Evolutionary conservation across 2,888 invertebrate species (phyloP).

Genomic region (Dasysyrphus albostriatus): DNA sequence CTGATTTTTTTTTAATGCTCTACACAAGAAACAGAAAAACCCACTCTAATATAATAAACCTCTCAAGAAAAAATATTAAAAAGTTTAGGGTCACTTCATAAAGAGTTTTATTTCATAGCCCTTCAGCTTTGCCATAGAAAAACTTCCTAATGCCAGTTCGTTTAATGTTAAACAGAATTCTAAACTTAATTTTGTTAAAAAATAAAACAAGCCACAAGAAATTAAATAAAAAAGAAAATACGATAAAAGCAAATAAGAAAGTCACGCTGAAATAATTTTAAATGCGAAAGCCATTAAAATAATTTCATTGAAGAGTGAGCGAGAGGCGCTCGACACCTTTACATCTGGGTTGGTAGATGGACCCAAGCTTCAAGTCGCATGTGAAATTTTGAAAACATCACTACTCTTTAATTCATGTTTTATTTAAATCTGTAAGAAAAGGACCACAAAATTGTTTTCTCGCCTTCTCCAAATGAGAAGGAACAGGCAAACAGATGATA

Average conservation of each 20-base stretch:
- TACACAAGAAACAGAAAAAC: slow-evolving; percentile 37
- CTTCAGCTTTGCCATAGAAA: neutral
- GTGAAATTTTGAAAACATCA: slow-evolving; percentile 42
- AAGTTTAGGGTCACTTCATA: slow-evolving; percentile 69
- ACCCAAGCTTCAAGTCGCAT: neutral
- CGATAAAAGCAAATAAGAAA: slow-evolving; percentile 44
- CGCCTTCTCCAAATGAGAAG: slow-evolving; percentile 16
- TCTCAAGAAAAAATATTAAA: slow-evolving; percentile 67
- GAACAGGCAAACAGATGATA: neutral
- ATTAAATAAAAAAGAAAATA: neutral
- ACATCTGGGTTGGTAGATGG: neutral
- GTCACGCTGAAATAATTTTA: slow-evolving; percentile 61
- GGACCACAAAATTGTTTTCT: slow-evolving; percentile 69
- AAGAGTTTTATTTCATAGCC: slow-evolving; percentile 47
- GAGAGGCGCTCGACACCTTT: neutral
- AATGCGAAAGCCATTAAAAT: slow-evolving; percentile 69
- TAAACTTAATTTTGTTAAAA: slow-evolving; percentile 52
- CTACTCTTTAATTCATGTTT: neutral
- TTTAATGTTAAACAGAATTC: slow-evolving; percentile 47
- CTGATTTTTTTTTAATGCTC: slow-evolving; percentile 7
- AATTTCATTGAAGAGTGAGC: slow-evolving; percentile 57
- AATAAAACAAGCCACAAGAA: slow-evolving; percentile 12
- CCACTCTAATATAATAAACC: slow-evolving; percentile 52
- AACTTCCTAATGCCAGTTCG: slow-evolving; percentile 8
- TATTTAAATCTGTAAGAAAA: slow-evolving; percentile 14